Conservation (phyloP, 2,888 invertebrate species). For the Stramonita haemastoma region DNA sequence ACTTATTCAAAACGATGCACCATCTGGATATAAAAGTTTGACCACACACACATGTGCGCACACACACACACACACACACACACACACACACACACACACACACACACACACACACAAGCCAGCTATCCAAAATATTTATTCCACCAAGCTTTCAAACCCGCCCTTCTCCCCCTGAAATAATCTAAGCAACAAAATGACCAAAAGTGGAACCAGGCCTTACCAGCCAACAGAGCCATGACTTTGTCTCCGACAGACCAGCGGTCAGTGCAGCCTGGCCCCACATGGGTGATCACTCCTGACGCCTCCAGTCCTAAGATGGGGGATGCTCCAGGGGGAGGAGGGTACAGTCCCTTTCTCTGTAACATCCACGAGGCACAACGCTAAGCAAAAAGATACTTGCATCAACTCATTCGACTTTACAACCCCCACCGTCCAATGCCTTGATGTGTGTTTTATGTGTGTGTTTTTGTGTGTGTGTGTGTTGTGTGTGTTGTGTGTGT, state of each 20-base stretch:
- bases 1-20: too few species aligned
- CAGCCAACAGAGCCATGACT: constrained; percentile 76
- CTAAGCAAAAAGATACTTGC: too few species aligned
- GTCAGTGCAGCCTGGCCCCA: constrained; percentile 64
- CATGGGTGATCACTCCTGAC: constrained; percentile 70
- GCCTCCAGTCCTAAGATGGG: constrained; percentile 77
- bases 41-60: too few species aligned
- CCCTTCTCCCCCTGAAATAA: not conserved
- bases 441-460: too few species aligned
- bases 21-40: too few species aligned
- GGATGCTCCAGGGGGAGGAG: constrained; percentile 74
- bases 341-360: constrained; percentile 76
- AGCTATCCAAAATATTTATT: not conserved
- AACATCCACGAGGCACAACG: not conserved
- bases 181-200: too few species aligned
- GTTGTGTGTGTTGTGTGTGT: not conserved
- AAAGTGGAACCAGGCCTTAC: constrained; percentile 50
- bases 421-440: not conserved
- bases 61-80: not conserved
- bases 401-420: too few species aligned
- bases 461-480: too few species aligned
- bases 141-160: not conserved
- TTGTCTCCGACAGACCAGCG: constrained; percentile 72
- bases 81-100: not conserved
- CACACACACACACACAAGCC: not conserved